phyloP scores from a whole-genome alignment of 1,140 invertebrate species.

The honey bee (Apis mellifera) region DNA sequence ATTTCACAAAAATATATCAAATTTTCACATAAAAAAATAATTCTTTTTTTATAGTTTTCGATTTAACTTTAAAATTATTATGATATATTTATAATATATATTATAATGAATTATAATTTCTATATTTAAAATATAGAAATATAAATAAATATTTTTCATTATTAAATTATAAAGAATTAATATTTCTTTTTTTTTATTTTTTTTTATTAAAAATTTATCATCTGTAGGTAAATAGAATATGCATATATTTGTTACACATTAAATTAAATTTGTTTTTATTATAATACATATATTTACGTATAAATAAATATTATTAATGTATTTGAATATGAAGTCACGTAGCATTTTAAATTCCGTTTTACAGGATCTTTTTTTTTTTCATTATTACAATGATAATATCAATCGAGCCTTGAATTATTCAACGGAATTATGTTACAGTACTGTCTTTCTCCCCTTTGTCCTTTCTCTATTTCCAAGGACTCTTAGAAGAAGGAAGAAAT shows the following conservation, averaged over 20 bases:
- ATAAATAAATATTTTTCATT: neutral
- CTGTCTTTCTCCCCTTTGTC: neutral
- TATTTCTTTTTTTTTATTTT: neutral
- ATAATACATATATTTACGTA: neutral
- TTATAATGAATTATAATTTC: too few relatives aligned
- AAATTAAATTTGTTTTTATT: neutral
- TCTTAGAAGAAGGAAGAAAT: too few relatives aligned
- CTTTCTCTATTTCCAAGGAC: neutral
- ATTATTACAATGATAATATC: slow-evolving; percentile 1
- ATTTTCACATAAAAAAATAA: neutral
- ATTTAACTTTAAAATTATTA: neutral
- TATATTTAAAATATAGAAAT: neutral
- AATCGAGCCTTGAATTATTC: slow-evolving; percentile 10
- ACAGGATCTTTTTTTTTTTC: neutral
- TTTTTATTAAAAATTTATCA: neutral
- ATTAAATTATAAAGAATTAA: neutral
- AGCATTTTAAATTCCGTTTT: slow-evolving; percentile 11
- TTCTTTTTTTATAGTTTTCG: neutral
- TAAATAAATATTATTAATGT: neutral
- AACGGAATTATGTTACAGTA: neutral
- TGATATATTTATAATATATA: neutral
- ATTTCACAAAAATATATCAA: neutral
- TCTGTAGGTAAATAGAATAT: neutral
- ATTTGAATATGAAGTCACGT: slow-evolving; percentile 24
- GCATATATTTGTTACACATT: neutral